Percentiles rank a stretch among this genome's conserved stretches.
Conservation (phyloP, 2,888 invertebrate species). For the Helobdella robusta region DNA sequence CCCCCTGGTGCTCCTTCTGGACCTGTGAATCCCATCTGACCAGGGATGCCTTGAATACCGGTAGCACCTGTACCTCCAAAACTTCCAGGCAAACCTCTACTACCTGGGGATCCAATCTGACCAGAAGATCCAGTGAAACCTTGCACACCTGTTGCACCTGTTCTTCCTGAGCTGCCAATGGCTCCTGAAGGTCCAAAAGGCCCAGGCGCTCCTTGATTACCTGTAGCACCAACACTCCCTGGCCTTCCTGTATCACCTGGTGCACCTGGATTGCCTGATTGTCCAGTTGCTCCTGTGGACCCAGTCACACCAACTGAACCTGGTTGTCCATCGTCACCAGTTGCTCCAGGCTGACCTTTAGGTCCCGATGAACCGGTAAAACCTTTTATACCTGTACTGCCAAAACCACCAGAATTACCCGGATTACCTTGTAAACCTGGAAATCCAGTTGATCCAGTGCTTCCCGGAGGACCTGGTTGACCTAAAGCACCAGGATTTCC, state of each 20-base stretch:
- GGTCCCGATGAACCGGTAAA: constrained; percentile 19
- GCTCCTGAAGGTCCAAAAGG: constrained; percentile 23
- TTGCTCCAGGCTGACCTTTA: constrained; percentile 21
- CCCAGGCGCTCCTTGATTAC: constrained; percentile 19
- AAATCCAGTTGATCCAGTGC: constrained; percentile 27
- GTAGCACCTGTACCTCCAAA: constrained; percentile 22
- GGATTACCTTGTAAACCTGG: constrained; percentile 28
- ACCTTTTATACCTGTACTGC: constrained; percentile 28
- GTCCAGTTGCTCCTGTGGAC: constrained; percentile 26
- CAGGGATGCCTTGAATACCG: constrained; percentile 27
- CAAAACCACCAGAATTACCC: constrained; percentile 32
- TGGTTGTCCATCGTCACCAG: constrained; percentile 22
- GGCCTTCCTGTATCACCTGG: constrained; percentile 27
- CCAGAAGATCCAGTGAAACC: constrained; percentile 36
- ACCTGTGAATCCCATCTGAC: constrained; percentile 3
- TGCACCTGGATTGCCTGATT: constrained; percentile 26
- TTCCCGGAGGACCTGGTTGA: constrained; percentile 18
- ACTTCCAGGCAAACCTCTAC: constrained; percentile 26
- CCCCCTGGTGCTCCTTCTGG: background rate
- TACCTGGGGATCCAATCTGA: constrained; percentile 28
- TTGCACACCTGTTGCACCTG: constrained; percentile 30
- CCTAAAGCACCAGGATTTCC: constrained; percentile 18
- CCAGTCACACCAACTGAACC: constrained; percentile 27
- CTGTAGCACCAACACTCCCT: constrained; percentile 23
- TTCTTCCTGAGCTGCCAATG: constrained; percentile 19